Conservation (phyloP, 53 echinoderm and acorn worm genomes). For the Stichopus horrens region DNA sequence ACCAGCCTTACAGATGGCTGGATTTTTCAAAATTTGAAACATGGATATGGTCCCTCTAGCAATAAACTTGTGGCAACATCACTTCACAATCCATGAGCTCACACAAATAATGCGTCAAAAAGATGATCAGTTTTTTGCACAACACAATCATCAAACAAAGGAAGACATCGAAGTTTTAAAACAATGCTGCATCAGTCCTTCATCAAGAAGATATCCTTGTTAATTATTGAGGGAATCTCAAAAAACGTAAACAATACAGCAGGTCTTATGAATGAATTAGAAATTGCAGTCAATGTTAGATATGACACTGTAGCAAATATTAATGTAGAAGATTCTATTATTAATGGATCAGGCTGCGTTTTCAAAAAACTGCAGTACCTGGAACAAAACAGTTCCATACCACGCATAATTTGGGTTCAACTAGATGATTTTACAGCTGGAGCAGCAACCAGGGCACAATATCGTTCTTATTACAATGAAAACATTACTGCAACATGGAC, state of each 20-base stretch:
- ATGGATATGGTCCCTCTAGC: conserved; percentile 50
- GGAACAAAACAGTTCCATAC: not conserved
- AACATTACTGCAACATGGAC: conserved; percentile 25
- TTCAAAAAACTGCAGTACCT: conserved; percentile 30
- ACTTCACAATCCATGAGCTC: not conserved
- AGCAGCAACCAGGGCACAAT: not conserved
- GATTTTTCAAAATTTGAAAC: conserved; percentile 30
- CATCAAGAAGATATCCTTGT: too few species aligned
- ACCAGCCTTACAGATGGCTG: conserved; percentile 47
- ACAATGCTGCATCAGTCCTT: too few species aligned
- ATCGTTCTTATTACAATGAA: conserved; percentile 10
- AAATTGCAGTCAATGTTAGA: conserved; percentile 4
- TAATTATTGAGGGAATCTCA: too few species aligned
- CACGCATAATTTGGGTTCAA: conserved; percentile 42
- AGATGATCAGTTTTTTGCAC: conserved; percentile 17
- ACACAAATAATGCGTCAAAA: conserved; percentile 10
- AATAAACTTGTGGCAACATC: not conserved
- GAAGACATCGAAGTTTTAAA: too few species aligned
- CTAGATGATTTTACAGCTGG: conserved; percentile 38
- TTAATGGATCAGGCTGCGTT: conserved; percentile 46
- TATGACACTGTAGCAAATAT: conserved; percentile 47
- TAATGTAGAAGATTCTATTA: conserved; percentile 50
- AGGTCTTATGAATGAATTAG: conserved; percentile 24
- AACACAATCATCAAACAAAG: too few species aligned
- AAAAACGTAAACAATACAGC: not conserved